phyloP scores from a whole-genome alignment of 2,113 vertebrate species.

The Oxyura jamaicensis region DNA sequence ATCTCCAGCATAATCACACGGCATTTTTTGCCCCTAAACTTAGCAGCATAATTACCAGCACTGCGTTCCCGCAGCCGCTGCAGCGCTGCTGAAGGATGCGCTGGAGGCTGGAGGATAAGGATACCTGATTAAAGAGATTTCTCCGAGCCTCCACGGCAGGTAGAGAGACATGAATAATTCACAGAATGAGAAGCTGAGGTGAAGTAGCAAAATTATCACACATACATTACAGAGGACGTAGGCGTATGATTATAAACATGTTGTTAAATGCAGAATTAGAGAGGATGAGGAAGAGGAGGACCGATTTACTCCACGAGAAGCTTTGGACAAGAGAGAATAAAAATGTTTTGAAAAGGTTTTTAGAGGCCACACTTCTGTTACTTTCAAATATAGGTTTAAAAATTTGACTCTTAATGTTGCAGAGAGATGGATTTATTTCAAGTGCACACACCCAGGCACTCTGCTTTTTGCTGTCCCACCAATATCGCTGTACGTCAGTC shows the following conservation, averaged over 20 bases:
- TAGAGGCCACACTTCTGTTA: not conserved
- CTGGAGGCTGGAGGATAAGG: not conserved
- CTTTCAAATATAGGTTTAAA: not conserved
- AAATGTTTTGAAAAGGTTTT: not conserved
- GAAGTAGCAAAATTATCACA: not conserved
- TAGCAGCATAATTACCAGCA: not conserved
- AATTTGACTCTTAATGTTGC: not conserved
- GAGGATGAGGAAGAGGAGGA: not conserved
- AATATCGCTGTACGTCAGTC: too few species aligned
- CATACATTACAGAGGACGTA: not conserved
- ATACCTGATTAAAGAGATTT: not conserved
- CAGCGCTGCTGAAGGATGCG: not conserved
- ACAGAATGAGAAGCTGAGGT: not conserved
- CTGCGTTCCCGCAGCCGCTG: accelerated
- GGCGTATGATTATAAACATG: not conserved
- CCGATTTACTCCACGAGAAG: not conserved
- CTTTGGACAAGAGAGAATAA: not conserved
- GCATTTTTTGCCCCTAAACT: not conserved
- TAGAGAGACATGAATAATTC: slow-evolving; percentile 13
- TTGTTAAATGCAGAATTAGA: not conserved
- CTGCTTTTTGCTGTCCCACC: not conserved
- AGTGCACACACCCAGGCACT: not conserved
- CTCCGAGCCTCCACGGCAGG: not conserved
- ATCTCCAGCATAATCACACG: not conserved
- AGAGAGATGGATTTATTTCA: not conserved